Evolutionary conservation across 1,140 invertebrate species (phyloP), one percentile per base, ranked within the genome.

Genomic region (Drosophila tropicalis): DNA sequence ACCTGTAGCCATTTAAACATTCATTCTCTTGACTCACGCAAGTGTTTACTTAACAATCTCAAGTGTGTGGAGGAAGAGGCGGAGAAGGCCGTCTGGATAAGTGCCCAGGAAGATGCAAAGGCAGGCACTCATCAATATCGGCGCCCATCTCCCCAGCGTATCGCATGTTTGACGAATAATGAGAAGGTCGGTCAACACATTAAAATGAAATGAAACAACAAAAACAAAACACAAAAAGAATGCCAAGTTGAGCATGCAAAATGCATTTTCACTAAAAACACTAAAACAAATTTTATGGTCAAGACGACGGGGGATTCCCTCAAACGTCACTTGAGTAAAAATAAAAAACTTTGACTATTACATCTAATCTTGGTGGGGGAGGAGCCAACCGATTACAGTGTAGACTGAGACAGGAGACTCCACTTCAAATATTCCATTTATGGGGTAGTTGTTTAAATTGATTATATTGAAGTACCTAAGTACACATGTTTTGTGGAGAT

Each of bases 381-480:
- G 13, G 36, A 29, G 9, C 3, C 1, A 36, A 12, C 6, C 32
- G 32, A 34, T 25, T 25, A 25, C 22, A 25, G 22, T 25, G 22
- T 25, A 25, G 2, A 25, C 22, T 4, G 3, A 4, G 3, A 4
- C 22, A 25, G 22, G 40, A 55, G 25, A 36, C 58, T 17, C 40
- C 72, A 74, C 72, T 75, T 44, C 12, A 72, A 39, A 36, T 32
- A 51, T 29, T 68, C 12, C 2, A 4, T 58, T 68, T 70, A 57
- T 55, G 65, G 36, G 54, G 62, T 34, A 29, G 65, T 70, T 39
- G 22, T 34, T 51, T 10, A 22, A 51, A 51, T 51, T 51, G 44
- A 51, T 51, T 51, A 10, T 51, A 19, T 19, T 61, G 36, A 60
- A 71, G 69, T 71, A 39, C 69, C 25, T 70, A 70, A 70, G 69